Base-by-base conservation (phyloP, 1,140 invertebrate genomes). In the Anadara kagoshimensis region DNA sequence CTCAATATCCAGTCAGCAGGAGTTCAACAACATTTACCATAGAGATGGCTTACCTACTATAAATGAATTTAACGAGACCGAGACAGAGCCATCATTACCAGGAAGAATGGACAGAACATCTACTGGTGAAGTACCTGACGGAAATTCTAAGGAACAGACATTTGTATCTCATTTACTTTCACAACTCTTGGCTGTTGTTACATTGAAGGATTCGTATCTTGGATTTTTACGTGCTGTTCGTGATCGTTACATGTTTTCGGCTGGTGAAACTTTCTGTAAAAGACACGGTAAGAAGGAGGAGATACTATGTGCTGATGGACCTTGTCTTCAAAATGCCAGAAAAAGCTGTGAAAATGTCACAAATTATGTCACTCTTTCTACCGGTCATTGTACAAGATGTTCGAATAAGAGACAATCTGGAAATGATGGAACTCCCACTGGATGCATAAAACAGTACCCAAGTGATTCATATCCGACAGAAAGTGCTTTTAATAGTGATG, bases 141-240 rank as follows among this genome's bases (percentile, higher is more conserved):
- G 4, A 10, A n/a, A 20, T n/a, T 11, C 26, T 43, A 45, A 53
- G 11, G 29, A 69, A 0, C 3, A 43, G 45, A 36, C 59, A 49
- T 43, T 29, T n/a, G 14, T 69, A 22, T 14, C 59, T 62, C 41
- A 41, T 29, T 14, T 69, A 24, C 29, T 69, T 5, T 26, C 67
- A 18, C 45, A 64, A 53, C 41, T 69, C 8, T 58, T 69, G 47
- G 44, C 67, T 24, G 58, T 69, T 10, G 29, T 69, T 10, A 61
- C 67, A 0, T 24, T 69, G 36, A 56, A 45, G 10, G 26, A 44
- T 14, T 53, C 57, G 10, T 53, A 61, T 22, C 26, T 62, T 11
- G 51, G 61, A 29, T 62, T 53, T 43, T 22, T 57, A 36, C 53
- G 36, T n/a, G 41, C 47, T 11, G 57, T 49, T 36, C 12, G 49